Evolutionary conservation across 2,113 vertebrate species (phyloP).

Genomic region (Phrynosoma blainvillii): DNA sequence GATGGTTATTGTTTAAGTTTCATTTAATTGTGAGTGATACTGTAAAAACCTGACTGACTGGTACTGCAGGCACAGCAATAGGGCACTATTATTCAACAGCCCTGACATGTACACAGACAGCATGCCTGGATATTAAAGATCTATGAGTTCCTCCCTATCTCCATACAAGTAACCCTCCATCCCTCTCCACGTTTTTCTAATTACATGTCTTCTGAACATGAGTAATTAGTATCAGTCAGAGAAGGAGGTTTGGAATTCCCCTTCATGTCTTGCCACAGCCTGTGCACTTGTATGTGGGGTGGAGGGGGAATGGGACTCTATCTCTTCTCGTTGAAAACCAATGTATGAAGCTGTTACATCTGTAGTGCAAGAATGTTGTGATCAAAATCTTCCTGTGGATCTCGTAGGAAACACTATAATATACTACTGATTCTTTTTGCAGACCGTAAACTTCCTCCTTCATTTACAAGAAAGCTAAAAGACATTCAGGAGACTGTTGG

Average conservation of each 20-base stretch:
- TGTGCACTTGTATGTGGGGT: neutral
- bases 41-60: neutral
- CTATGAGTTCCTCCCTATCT: neutral
- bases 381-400: neutral
- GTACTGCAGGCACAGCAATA: neutral
- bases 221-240: neutral
- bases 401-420: neutral
- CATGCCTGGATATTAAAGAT: neutral
- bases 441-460: constrained; percentile 93
- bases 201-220: neutral
- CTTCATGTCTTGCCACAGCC: neutral
- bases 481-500: constrained; percentile 90
- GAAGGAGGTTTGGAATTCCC: neutral
- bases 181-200: neutral
- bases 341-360: neutral
- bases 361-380: neutral
- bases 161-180: neutral
- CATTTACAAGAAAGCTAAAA: constrained; percentile 93
- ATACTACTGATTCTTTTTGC: constrained; percentile 69
- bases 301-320: too few species aligned
- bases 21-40: neutral
- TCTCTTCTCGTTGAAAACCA: neutral
- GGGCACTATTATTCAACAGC: neutral
- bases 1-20: too few species aligned
- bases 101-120: neutral